Evolutionary conservation across 2,888 invertebrate species (phyloP), one percentile per base, ranked within the genome.

Genomic region (Apodemia hepburni): DNA sequence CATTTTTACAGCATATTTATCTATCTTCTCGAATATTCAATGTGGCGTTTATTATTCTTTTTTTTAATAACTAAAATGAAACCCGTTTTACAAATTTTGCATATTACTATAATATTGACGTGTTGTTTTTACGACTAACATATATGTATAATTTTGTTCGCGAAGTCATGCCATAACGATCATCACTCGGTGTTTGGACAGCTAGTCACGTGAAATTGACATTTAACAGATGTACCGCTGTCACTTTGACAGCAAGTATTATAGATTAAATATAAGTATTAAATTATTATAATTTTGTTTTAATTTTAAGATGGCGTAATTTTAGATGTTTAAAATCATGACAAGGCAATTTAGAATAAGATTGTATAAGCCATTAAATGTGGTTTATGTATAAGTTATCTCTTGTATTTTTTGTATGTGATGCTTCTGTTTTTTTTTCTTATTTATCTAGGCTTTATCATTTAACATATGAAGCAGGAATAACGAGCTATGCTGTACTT

Each of bases 281-380:
- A 84, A 74, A 76, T 70, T 68, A 61, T 79, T 80, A 60, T 64
- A 64, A 66, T 80, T 80, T 78, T 81, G 78, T 82, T 78, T 71
- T 75, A 80, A 79, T 76, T 77, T 70, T 88, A 89, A 88, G 91
- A 90, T 89, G 89, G 89, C 90, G 88, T 89, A 85, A 80, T 84
- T 78, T 86, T 84, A 87, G 87, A 83, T 86, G 85, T 87, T 87
- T 71, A 84, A 81, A 80, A 85, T 82, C 89, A 88, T 90, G 91
- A 89, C 90, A 89, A 87, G 85, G 82, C 81, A 79, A 77, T 81
- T 83, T 78, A 82, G 84, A 84, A 74, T 77, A 77, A 75, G 69
- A 42, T 15, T 42, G 70, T 73, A 75, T 76, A 74, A 75, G 78
- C 80, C 82, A 81, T 83, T 79, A 76, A 75, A 72, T 73, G 75